Base-by-base conservation (phyloP, 2,113 vertebrate species). In the Passer domesticus region DNA sequence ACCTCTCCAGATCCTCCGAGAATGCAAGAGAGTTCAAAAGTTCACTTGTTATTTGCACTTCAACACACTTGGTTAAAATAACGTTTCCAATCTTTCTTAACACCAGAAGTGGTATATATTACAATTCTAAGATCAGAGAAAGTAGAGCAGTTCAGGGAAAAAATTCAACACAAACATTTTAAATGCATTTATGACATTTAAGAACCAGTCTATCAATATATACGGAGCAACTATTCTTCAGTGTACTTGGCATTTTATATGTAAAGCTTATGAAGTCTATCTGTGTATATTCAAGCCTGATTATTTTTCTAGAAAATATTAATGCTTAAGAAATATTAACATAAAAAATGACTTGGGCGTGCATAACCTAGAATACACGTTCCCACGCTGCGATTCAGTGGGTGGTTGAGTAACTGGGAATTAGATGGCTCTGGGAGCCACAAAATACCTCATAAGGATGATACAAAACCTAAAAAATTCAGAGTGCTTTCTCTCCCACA, bases 1-100 rank as follows among this genome's bases (percentile, higher is more conserved):
- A 84, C 92, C 39, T 33, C 52, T 93, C 21, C 53, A 91, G 78
- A 66, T 62, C 81, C 63, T 59, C 28, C 53, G 87, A 83, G 94
- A 91, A 82, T 53, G 60, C 52, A 58, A 18, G 39, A 41, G 76
- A 92, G 92, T 95, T 95, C 94, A 91, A 84, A 82, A 95, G 93
- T 95, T 95, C 91, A 76, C 46, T 68, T 73, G 91, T 89, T 97
- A 87, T 91, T 96, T 95, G 87, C 96, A 94, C 94, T 94, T 96
- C 91, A 95, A 91, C 86, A 84, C 81, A 76, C 73, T 94, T 66
- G 39, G 62, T 78, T 90, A 56, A 86, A 95, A 73, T 81, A 80
- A 78, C 11, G 21, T 70, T 83, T 79, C 85, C 52, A 84, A n/a
- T 63, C 62, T 80, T 67, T 77, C 68, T 50, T 68, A 78, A 66